phyloP scores from a whole-genome alignment of 2,797 vertebrate genomes.

The Emydoidea blandingii region DNA sequence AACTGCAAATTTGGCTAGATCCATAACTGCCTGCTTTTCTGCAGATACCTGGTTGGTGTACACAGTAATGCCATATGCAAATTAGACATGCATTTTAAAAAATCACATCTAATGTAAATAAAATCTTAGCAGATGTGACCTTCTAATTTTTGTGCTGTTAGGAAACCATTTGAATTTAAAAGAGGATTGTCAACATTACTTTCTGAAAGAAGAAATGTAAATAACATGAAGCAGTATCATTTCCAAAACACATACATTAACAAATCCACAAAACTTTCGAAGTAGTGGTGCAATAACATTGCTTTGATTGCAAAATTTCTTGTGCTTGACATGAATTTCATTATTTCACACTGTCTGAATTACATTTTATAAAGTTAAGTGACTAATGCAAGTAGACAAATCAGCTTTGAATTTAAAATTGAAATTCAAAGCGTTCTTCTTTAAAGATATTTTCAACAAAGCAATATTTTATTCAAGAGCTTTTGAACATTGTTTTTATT shows the following conservation, averaged over 20 bases:
- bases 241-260: slow-evolving; percentile 29
- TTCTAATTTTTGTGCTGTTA: slow-evolving; percentile 53
- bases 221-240: background rate
- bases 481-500: background rate
- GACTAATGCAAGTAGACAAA: background rate
- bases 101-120: slow-evolving; percentile 5
- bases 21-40: background rate
- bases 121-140: slow-evolving; percentile 5
- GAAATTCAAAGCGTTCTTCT: background rate
- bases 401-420: slow-evolving; percentile 8
- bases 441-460: slow-evolving; percentile 20
- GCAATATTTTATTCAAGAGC: background rate
- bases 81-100: background rate
- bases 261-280: slow-evolving; percentile 5
- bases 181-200: slow-evolving; percentile 31
- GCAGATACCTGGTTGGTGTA: background rate
- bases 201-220: slow-evolving; percentile 56
- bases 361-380: background rate
- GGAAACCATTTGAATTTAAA: slow-evolving; percentile 1
- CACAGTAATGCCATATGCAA: background rate
- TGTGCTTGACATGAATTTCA: slow-evolving; percentile 1
- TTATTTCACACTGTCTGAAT: background rate
- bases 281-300: slow-evolving; percentile 34
- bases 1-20: background rate
- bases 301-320: slow-evolving; percentile 34